phyloP scores from a whole-genome alignment of 2,797 vertebrate genomes.

The Pipistrellus pygmaeus region DNA sequence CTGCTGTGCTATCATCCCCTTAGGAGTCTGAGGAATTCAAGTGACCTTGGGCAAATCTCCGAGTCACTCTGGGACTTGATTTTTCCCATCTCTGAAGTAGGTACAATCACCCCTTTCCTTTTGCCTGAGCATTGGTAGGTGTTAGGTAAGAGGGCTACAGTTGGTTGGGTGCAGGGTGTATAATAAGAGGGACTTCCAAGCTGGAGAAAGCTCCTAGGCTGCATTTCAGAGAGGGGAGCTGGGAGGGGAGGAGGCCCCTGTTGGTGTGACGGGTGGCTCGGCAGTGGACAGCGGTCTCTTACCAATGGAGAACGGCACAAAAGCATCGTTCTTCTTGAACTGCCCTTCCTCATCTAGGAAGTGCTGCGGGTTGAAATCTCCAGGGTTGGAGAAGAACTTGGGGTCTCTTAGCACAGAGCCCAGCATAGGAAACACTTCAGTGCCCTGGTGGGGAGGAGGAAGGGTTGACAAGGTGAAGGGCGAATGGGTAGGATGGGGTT shows the following conservation, averaged over 20 bases:
- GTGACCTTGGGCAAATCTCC: neutral
- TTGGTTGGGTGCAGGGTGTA: neutral
- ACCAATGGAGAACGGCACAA: constrained; percentile 87
- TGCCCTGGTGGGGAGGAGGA: constrained; percentile 60
- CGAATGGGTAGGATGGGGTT: fast-evolving
- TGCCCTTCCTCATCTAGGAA: constrained; percentile 85
- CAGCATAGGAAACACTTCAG: constrained; percentile 78
- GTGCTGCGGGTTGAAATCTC: constrained; percentile 85
- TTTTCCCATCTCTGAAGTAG: neutral
- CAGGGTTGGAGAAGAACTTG: constrained; percentile 83
- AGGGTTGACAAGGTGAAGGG: neutral
- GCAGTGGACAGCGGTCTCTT: neutral
- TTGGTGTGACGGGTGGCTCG: neutral
- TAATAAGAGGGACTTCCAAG: neutral
- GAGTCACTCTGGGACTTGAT: neutral
- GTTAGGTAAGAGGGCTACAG: neutral
- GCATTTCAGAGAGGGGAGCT: neutral
- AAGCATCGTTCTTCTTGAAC: constrained; percentile 86
- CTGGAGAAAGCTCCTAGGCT: neutral
- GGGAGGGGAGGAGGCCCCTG: neutral
- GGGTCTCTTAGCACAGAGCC: constrained; percentile 82
- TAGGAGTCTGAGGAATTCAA: neutral
- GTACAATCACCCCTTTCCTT: neutral
- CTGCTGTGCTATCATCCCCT: neutral
- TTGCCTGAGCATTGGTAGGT: neutral